A percentile compares a stretch with the other conserved stretches of the same genome.
Evolutionary conservation across 2,113 vertebrate genomes (phyloP).

Genomic region (Carollia perspicillata): DNA sequence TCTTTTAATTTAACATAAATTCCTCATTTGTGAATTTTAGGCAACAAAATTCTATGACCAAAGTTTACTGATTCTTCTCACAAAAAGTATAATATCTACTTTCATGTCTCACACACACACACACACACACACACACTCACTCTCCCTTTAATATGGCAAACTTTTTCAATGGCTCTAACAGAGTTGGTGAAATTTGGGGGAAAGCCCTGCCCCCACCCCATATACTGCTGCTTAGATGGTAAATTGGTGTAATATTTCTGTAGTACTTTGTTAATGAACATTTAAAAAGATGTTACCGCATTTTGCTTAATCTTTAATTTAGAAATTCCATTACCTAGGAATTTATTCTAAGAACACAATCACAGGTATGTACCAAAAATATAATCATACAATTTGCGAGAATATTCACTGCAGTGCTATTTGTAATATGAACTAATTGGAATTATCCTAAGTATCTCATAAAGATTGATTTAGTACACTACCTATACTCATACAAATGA

Average conservation of each 20-base stretch:
- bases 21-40: background rate
- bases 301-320: background rate
- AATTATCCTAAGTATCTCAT: background rate
- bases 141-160: background rate
- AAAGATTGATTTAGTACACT: background rate
- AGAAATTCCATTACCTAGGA: background rate
- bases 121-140: background rate
- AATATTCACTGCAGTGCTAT: background rate
- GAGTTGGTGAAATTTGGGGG: background rate
- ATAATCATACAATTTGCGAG: background rate
- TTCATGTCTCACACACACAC: background rate
- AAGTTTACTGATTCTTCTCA: background rate
- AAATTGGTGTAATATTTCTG: background rate
- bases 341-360: background rate
- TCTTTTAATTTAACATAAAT: background rate
- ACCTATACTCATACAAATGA: background rate
- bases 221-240: background rate
- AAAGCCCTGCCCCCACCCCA: background rate
- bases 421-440: background rate
- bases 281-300: background rate
- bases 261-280: background rate
- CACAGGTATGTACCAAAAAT: background rate
- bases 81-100: background rate
- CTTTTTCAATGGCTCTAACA: background rate
- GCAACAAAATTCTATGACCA: background rate